phyloP scores from a whole-genome alignment of 1,140 invertebrate species.

The Aphelenchoides avenae region DNA sequence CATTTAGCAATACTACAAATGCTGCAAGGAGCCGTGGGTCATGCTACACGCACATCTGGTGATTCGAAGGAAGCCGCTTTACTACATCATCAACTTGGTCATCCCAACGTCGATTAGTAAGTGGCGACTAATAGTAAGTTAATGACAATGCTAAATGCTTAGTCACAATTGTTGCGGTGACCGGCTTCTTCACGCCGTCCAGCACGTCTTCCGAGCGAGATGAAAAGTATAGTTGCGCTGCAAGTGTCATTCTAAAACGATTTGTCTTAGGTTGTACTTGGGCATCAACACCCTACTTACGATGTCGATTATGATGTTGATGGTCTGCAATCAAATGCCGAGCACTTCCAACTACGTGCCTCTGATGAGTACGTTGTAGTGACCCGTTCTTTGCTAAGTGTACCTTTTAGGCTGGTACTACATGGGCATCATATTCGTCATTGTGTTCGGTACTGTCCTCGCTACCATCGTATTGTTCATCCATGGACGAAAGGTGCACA shows the following conservation, averaged over 20 bases:
- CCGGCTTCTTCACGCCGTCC: slow-evolving; percentile 58
- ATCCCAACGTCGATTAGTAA: too few relatives aligned
- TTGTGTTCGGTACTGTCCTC: slow-evolving; percentile 53
- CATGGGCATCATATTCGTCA: slow-evolving; percentile 58
- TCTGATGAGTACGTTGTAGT: slow-evolving; percentile 42
- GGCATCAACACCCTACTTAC: slow-evolving; percentile 57
- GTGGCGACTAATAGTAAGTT: too few relatives aligned
- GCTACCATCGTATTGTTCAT: slow-evolving; percentile 49
- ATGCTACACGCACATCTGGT: slow-evolving; percentile 59
- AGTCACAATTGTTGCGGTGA: slow-evolving; percentile 52
- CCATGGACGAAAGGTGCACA: slow-evolving; percentile 20
- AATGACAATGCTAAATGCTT: too few relatives aligned
- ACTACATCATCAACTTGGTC: slow-evolving; percentile 57
- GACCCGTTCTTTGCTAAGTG: too few relatives aligned
- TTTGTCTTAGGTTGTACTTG: too few relatives aligned
- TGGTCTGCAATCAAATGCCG: slow-evolving; percentile 57
- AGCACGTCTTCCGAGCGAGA: slow-evolving; percentile 51
- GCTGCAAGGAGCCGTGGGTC: slow-evolving; percentile 53
- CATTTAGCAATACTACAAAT: slow-evolving; percentile 52
- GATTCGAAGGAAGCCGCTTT: slow-evolving; percentile 54
- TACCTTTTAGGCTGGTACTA: slow-evolving; percentile 51
- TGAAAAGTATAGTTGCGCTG: too few relatives aligned
- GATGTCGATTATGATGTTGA: slow-evolving; percentile 55
- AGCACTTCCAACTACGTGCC: slow-evolving; percentile 55
- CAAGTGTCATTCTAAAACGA: too few relatives aligned